Base-by-base conservation (phyloP, 2,113 vertebrate genomes). In the Podiceps cristatus region DNA sequence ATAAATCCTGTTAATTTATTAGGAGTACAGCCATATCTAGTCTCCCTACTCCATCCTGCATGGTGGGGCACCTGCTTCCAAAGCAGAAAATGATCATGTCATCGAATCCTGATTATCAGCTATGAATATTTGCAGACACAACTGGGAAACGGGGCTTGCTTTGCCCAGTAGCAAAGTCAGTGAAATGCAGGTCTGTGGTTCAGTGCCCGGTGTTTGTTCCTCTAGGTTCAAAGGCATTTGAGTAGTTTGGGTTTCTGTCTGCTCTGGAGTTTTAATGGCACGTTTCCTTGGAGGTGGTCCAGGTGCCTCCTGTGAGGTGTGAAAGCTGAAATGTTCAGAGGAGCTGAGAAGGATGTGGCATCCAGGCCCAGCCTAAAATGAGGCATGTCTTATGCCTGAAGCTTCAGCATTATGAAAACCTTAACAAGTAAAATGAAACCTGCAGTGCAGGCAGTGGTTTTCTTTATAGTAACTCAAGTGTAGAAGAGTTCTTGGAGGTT, bases 101-200 rank as follows among this genome's bases (percentile, higher is more conserved):
- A 18, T 55, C 1, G 0, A 72, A 53, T 8, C 1, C 0, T 35
- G 45, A 24, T 40, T 29, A 12, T 15, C 9, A 63, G 28, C 73
- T 37, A 12, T 20, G 40, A 29, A 10, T 53, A 35, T 45, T 37
- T 75, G 23, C 24, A 58, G 68, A 80, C 5, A 14, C 33, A 58
- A 10, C 37, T 50, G 35, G 42, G 35, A 58, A 66, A 25, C 8
- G 3, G 17, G 4, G 0, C n/a, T 63, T 64, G 9, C 40, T 59
- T 80, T 86, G 63, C 40, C 24, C 28, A 3, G 23, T 8, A 69
- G 62, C 0, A 0, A 45, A 75, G 33, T 63, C n/a, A 14, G 12
- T n/a, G 49, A 68, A 37, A 44, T 31, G 12, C 60, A 37, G 44
- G 22, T 45, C 31, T 12, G 11, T 6, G 14, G 14, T 18, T 72